phyloP scores from a whole-genome alignment of 2,888 invertebrate species.

The Agrilus mali region DNA sequence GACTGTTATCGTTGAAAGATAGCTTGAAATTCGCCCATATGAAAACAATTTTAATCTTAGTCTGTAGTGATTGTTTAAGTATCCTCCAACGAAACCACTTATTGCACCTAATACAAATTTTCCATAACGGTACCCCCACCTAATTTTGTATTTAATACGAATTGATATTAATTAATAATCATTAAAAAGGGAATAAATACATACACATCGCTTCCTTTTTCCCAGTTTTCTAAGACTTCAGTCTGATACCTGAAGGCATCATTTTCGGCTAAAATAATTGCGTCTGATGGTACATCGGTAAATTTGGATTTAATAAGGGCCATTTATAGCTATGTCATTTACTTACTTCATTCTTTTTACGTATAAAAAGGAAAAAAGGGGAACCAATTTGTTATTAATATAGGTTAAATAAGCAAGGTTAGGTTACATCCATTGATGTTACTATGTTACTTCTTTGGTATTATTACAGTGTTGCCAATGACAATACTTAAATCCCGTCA shows the following conservation, averaged over 20 bases:
- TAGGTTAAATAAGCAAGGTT: too few relatives aligned
- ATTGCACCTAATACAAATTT: slow-evolving; percentile 38
- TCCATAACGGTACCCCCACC: slow-evolving; percentile 43
- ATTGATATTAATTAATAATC: slow-evolving; percentile 1
- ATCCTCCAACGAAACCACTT: slow-evolving; percentile 40
- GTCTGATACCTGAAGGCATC: slow-evolving; percentile 49
- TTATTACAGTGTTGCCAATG: too few relatives aligned
- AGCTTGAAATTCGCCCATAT: slow-evolving; percentile 46
- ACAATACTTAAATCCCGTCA: too few relatives aligned
- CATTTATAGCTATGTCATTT: slow-evolving; percentile 31
- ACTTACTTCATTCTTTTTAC: too few relatives aligned
- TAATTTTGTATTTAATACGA: slow-evolving; percentile 21
- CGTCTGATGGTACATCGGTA: slow-evolving; percentile 45
- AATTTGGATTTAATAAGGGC: slow-evolving; percentile 39
- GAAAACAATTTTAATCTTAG: slow-evolving; percentile 44
- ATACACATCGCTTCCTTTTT: slow-evolving; percentile 47
- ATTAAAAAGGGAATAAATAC: slow-evolving; percentile 18
- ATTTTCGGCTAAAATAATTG: slow-evolving; percentile 40
- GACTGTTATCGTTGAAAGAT: slow-evolving; percentile 46
- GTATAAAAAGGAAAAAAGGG: too few relatives aligned
- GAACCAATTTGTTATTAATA: too few relatives aligned
- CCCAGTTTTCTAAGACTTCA: slow-evolving; percentile 47
- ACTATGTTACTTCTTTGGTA: too few relatives aligned
- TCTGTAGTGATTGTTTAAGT: slow-evolving; percentile 52
- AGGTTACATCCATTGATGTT: too few relatives aligned